Evolutionary conservation across 2,797 vertebrate genomes (phyloP), one percentile per base, ranked within the genome.

Genomic region (Macrochelys suwanniensis): DNA sequence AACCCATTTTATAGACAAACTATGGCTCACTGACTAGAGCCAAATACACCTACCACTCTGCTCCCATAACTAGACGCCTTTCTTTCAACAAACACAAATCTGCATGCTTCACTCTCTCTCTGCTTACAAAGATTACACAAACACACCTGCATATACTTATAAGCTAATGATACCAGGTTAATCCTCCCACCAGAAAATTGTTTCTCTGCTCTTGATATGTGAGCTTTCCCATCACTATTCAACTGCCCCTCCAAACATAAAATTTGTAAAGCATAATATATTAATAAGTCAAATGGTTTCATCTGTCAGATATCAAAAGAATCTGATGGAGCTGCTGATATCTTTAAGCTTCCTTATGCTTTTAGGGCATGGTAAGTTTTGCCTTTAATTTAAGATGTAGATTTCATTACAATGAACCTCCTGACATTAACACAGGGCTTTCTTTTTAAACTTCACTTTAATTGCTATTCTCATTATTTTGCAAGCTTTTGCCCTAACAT

Each of bases 391-490:
- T 98, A 98, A 98, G 92, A 98, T 97, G 97, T 94, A 98, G 96
- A 98, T 98, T 98, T 98, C 97, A 98, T 98, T 98, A 97, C 96
- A 98, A 96, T 98, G 96, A 98, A 97, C 97, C 96, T 98, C 25
- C 54, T 98, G 98, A 98, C 98, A 98, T 98, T 98, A 98, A 98
- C 97, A 97, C 82, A 97, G 92, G 88, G 95, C 93, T 97, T 98
- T 97, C 97, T 98, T 98, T 98, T 98, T 98, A 98, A 98, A 98
- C 97, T 98, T 98, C 97, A 97, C 89, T 98, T 98, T 98, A 98
- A 98, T 98, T 98, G 98, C 98, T 97, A 93, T 97, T 98, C 98
- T 98, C 97, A 98, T 98, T 98, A 98, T 98, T 98, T 98, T 98
- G 97, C 98, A 97, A 97, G 97, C 97, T 98, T 98, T 98, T 98